A percentile compares a stretch with the other conserved stretches of the same genome.
These are phyloP conservation scores for Mastacembelus armatus DNA, from an alignment of 2,797 vertebrate genomes.

Conservation along the genomic window DNA sequence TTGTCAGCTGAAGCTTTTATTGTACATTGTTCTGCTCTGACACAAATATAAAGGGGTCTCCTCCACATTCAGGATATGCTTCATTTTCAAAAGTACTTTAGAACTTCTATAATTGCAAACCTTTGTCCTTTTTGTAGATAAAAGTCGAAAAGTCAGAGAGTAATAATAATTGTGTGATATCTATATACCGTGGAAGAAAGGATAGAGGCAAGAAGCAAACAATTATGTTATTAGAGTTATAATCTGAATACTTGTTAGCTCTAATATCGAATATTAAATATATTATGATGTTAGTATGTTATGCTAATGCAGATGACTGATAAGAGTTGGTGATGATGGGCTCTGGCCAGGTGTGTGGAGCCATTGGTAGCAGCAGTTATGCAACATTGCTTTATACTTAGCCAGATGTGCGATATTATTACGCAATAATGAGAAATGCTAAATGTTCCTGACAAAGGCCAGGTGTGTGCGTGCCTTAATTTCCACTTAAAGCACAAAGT, in stretches of 20 bases:
- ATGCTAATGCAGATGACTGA: constrained; percentile 10
- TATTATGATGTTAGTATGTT: not conserved
- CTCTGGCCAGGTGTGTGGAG: constrained; percentile 34
- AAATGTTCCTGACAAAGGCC: constrained; percentile 18
- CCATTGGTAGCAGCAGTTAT: constrained; percentile 33
- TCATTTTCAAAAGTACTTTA: not conserved
- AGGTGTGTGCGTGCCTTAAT: constrained; percentile 10
- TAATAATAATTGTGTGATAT: not conserved
- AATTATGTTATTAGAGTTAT: too few relatives aligned
- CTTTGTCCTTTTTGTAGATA: not conserved
- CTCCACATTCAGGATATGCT: not conserved
- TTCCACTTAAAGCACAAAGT: not conserved
- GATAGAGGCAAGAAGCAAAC: too few relatives aligned
- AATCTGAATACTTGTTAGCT: too few relatives aligned
- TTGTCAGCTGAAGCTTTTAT: not conserved
- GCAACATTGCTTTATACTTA: constrained; percentile 35
- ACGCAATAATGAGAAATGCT: constrained; percentile 17
- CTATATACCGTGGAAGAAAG: too few relatives aligned
- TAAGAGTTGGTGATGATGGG: not conserved
- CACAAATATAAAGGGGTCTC: too few relatives aligned
- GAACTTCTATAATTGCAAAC: not conserved
- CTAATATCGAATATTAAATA: constrained; percentile 15
- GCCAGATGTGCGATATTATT: constrained; percentile 54
- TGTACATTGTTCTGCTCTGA: not conserved
- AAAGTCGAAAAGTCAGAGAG: not conserved